Conservation (phyloP, 2,888 invertebrate genomes). For the Apodemia hepburni region DNA sequence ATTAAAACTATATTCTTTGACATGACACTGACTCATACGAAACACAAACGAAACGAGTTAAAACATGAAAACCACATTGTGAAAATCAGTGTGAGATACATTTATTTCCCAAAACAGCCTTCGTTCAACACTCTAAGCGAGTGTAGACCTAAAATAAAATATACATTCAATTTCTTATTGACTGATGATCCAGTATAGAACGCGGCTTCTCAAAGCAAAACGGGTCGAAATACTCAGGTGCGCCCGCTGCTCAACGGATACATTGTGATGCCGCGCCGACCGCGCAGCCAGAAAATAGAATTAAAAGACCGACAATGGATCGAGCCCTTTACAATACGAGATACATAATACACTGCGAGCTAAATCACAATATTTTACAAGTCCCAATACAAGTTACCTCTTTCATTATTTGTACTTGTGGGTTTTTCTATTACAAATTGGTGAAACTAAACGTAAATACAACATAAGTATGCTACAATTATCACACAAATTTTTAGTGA, state of each 20-base stretch:
- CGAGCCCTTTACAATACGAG: conserved; percentile 56
- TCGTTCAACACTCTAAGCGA: neutral
- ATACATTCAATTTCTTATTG: conserved; percentile 36
- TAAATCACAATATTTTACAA: conserved; percentile 47
- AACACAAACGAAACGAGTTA: neutral
- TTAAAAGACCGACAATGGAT: conserved; percentile 68
- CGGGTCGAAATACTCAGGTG: conserved; percentile 70
- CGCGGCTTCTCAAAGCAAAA: conserved; percentile 59
- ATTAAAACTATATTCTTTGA: neutral
- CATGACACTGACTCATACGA: neutral
- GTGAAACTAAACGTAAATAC: neutral
- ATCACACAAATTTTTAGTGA: too few relatives aligned
- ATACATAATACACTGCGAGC: conserved; percentile 52
- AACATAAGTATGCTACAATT: too few relatives aligned
- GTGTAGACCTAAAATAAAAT: conserved; percentile 28
- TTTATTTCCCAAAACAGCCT: conserved; percentile 7
- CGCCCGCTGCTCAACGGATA: conserved; percentile 46
- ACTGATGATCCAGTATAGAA: conserved; percentile 44
- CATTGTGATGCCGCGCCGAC: conserved; percentile 52
- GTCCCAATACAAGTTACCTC: conserved; percentile 33
- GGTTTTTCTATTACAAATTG: neutral
- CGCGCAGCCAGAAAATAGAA: conserved; percentile 57
- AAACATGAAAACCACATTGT: conserved; percentile 7
- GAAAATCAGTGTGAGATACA: neutral
- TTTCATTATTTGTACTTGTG: conserved; percentile 13